phyloP scores from a whole-genome alignment of 2,888 invertebrate genomes.

The Gastrophysa polygoni region DNA sequence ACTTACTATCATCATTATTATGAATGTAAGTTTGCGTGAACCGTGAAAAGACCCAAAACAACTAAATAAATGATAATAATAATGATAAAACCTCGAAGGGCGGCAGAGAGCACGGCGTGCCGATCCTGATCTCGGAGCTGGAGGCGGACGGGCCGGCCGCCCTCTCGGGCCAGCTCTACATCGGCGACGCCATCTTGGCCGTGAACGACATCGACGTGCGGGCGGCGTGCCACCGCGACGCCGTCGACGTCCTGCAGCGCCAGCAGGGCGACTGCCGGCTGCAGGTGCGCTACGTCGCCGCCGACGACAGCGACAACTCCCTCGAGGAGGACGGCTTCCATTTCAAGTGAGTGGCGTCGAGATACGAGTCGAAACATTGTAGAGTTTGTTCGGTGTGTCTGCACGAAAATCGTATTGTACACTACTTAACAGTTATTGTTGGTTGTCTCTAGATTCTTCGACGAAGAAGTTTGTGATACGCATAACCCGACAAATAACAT shows the following conservation, averaged over 20 bases:
- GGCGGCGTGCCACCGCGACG: conserved; percentile 80
- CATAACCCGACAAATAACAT: conserved; percentile 51
- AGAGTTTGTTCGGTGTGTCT: no score
- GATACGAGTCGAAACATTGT: background rate
- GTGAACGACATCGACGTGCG: conserved; percentile 81
- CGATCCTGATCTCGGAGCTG: conserved; percentile 83
- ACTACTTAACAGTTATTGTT: no score
- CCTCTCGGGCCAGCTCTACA: conserved; percentile 72
- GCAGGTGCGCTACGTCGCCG: conserved; percentile 78
- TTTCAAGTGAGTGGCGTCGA: conserved; percentile 55
- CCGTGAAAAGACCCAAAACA: no score
- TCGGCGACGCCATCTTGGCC: conserved; percentile 83
- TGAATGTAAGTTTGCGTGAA: no score
- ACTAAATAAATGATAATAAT: no score
- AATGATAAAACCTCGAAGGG: no score
- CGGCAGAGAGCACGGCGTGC: conserved; percentile 85
- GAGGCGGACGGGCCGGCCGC: conserved; percentile 80
- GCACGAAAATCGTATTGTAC: no score
- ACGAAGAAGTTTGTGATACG: conserved; percentile 56
- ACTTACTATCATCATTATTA: no score
- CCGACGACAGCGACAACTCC: conserved; percentile 71
- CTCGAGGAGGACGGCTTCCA: conserved; percentile 65
- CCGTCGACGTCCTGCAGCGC: conserved; percentile 78
- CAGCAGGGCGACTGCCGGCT: conserved; percentile 78
- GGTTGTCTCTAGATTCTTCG: conserved; percentile 56